Base-by-base conservation (phyloP, 1,140 invertebrate species). In the Caenorhabditis remanei region DNA sequence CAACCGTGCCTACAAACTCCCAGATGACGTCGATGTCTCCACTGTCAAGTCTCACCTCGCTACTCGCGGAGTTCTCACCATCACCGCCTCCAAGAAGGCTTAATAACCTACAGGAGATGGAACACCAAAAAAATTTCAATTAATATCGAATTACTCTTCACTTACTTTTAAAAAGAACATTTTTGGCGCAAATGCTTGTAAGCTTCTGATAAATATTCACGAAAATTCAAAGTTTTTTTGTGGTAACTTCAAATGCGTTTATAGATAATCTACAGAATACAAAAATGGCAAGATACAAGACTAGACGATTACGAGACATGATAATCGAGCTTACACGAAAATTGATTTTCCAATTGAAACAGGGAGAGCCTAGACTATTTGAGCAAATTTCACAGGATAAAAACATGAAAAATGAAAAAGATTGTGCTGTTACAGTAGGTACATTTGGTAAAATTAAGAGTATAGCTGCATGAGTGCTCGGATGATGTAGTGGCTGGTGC, bases 401-500 rank as follows among this genome's bases (percentile, higher is more conserved):
- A 11, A 48, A 16, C n/a, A n/a, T 4, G 41, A 43, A 71, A 71
- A 46, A 32, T n/a, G 13, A 75, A 71, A n/a, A 8, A 5, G 48
- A 50, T 75, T 75, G 32, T 85, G 46, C 65, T 40, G 13, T 50
- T 24, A 9, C 19, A n/a, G 2, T 86, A 75, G 21, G 2, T 86
- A 86, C 65, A 86, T 85, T 85, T 46, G 24, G 46, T 8, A 46
- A 19, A 43, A 32, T 79, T n/a, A 79, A 32, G 71, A 79, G 40
- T 50, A 87, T 40, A 87, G 11, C 8, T 56, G 43, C 50, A 87
- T 87, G 11, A 92, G 61, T n/a, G 91, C 89, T 50, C 88, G 87
- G 43, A 93, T 92, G 90, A 99, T 95, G 91, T 99, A 99, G 0
- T 97, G 98, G 96, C 99, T 98, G 21, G 98, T 99, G 85, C 98